Base-by-base conservation (phyloP, 1,140 invertebrate species). In the Atta cephalotes region DNA sequence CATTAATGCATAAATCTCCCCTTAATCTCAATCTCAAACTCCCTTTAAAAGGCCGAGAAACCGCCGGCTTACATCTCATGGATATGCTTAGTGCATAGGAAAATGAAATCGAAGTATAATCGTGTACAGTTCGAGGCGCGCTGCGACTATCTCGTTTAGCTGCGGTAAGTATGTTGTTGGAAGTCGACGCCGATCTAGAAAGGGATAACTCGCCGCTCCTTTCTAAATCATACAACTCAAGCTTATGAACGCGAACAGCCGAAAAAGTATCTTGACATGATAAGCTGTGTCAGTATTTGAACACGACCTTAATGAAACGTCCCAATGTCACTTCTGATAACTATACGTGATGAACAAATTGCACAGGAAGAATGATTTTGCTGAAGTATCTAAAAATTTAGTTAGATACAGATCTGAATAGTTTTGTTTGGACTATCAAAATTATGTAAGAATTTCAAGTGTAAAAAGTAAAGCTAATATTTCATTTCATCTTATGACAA, bases 121-220 rank as follows among this genome's bases (percentile, higher is more conserved):
- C 7, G 31, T 18, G 3, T 60, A 16, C 16, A 25, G 14, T 25
- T 31, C 58, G 5, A 14, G 21, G 25, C 28, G 31, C 53, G 31
- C 31, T 12, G 14, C 31, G 51, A 35, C 56, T 31, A 56, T 25
- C 39, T 74, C 39, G 68, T 51, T 74, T 63, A 63, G 60, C 16
- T 16, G 25, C 39, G 60, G 76, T 78, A 78, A 78, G 76, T 78
- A 65, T 65, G 16, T 78, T 78, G 66, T 79, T 66, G 58, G 25
- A 16, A 18, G 39, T 16, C 18, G 35, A 21, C 16, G 31, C 0
- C 21, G 25, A 51, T 65, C 62, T 79, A 65, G 58, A 78, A 78
- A 78, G 58, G 56, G 31, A 63, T 18, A 79, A 31, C 18, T 16
- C 56, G 31, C 9, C 35, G 74, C 39, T 65, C 58, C 76, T 49